Base-by-base conservation (phyloP, 2,888 invertebrate species). In the Agonopterix alstromeriana region DNA sequence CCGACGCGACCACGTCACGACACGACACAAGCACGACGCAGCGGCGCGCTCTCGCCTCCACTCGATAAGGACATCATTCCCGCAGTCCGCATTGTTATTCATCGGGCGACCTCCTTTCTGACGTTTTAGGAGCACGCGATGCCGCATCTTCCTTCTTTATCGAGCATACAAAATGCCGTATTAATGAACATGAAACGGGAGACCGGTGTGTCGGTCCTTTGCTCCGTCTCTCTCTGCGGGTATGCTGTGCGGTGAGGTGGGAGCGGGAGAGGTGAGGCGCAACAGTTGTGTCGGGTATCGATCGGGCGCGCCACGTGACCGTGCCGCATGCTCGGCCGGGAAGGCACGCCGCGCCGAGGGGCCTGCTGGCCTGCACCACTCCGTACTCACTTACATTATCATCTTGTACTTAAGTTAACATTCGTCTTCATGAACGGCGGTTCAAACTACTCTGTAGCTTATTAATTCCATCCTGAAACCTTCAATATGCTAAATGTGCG, bases 31-130 rank as follows among this genome's bases (percentile, higher is more conserved):
- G 27, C 27, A 27, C 27, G 27, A 7, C 27, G 27, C 17, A 3
- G 14, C 17, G 17, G 38, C 38, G 38, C 42, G 42, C 12, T 17
- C 36, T 54, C 52, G 62, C 56, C 63, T 60, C 59, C 67, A 65
- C 72, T 74, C 75, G 67, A 65, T 78, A 76, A 82, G 84, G 84
- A 84, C 82, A 81, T 79, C 75, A 77, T 78, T 82, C 83, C 72
- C 86, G 87, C 85, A 86, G 82, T 85, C 84, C 82, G 87, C 87
- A 87, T 86, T 85, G 85, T 85, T 85, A 83, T 85, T 87, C 85
- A 83, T 82, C 78, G 68, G 67, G 68, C 83, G 85, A 84, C 85
- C 85, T 84, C 83, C 76, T 82, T 83, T 77, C 76, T 81, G 81
- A 82, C 83, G 83, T 78, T 79, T 79, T 73, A 75, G 76, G 77